These are phyloP conservation scores for Hemicentrotus pulcherrimus DNA, from an alignment of 35 echinoderm and acorn worm genomes.

Conservation along the genomic window DNA sequence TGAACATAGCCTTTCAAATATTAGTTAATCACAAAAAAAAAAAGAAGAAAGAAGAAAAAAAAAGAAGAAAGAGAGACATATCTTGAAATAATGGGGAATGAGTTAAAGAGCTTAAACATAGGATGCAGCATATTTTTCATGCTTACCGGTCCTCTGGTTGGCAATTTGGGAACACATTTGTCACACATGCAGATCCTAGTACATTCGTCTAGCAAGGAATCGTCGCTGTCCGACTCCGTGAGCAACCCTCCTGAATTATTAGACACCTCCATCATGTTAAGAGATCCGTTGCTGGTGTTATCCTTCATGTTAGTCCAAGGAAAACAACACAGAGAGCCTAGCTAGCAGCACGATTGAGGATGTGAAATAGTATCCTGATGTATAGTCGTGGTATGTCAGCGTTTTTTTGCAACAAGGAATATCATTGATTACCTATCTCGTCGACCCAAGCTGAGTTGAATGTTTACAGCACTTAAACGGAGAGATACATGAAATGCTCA, in stretches of 20 bases:
- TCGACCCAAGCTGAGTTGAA: neutral
- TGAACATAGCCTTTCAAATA: too few species aligned
- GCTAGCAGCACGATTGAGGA: neutral
- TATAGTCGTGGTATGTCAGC: neutral
- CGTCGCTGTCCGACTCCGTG: conserved; percentile 62
- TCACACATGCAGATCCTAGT: conserved; percentile 70
- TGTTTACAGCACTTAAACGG: neutral
- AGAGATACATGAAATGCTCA: neutral
- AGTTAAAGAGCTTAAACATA: too few species aligned
- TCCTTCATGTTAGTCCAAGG: conserved; percentile 37
- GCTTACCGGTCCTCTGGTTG: conserved; percentile 49
- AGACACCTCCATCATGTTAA: conserved; percentile 50
- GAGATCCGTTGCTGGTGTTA: neutral
- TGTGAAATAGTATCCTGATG: neutral
- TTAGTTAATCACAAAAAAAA: neutral
- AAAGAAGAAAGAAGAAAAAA: too few species aligned
- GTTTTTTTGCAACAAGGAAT: neutral
- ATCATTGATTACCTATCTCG: neutral
- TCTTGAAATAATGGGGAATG: too few species aligned
- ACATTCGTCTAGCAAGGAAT: conserved; percentile 60
- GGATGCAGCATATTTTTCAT: neutral
- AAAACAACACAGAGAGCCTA: neutral
- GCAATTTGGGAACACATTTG: conserved; percentile 54
- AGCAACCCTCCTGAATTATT: conserved; percentile 46
- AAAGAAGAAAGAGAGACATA: too few species aligned